Conservation (phyloP, 1,140 invertebrate species). For the Aphelinus atriplicis region DNA sequence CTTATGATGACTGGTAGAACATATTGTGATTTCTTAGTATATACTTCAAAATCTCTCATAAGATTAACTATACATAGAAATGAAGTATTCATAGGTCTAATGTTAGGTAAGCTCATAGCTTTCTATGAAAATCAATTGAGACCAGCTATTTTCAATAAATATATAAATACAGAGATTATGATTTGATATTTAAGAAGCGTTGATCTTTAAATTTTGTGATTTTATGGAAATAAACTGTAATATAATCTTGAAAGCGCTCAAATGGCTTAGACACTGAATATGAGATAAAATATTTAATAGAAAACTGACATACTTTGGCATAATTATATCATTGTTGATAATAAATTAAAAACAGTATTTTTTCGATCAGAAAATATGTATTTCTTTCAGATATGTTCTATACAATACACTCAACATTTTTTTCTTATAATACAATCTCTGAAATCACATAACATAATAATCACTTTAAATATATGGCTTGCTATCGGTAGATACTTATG, state of each 20-base stretch:
- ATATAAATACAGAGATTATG: not conserved
- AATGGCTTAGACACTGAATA: not conserved
- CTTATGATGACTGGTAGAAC: slow-evolving; percentile 21
- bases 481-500: not conserved
- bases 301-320: too few relatives aligned
- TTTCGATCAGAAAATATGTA: not conserved
- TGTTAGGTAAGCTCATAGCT: slow-evolving; percentile 1
- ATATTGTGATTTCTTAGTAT: slow-evolving; percentile 32
- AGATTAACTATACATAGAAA: slow-evolving; percentile 22
- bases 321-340: not conserved
- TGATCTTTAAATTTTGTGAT: too few relatives aligned
- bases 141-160: not conserved
- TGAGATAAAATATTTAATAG: too few relatives aligned
- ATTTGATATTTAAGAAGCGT: not conserved
- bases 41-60: slow-evolving; percentile 18
- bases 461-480: too few relatives aligned
- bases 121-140: slow-evolving; percentile 35
- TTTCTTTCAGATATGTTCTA: too few relatives aligned
- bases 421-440: not conserved
- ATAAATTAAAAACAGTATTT: not conserved
- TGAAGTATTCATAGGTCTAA: slow-evolving; percentile 24
- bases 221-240: too few relatives aligned
- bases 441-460: too few relatives aligned
- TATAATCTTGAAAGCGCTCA: not conserved
- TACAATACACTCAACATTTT: too few relatives aligned